Conservation (phyloP, 2,888 invertebrate species). For the Emmelina monodactyla region DNA sequence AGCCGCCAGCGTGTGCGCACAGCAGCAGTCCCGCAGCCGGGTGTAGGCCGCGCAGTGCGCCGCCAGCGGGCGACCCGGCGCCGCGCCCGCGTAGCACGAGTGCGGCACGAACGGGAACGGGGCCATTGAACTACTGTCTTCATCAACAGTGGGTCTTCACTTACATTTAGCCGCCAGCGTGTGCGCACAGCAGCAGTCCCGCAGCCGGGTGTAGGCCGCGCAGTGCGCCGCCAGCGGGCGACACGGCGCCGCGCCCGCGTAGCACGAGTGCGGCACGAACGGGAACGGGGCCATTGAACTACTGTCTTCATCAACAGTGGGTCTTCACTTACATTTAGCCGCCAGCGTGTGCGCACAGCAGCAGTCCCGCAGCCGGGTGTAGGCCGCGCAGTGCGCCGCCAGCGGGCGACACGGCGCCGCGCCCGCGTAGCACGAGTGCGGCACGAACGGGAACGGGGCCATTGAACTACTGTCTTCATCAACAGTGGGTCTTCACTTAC, state of each 20-base stretch:
- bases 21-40: slow-evolving; percentile 71
- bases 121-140: too few species aligned
- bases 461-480: too few species aligned
- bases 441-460: slow-evolving; percentile 72
- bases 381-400: slow-evolving; percentile 69
- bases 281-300: too few species aligned
- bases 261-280: slow-evolving; percentile 75
- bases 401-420: slow-evolving; percentile 65
- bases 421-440: slow-evolving; percentile 73
- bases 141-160: slow-evolving; percentile 22
- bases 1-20: slow-evolving; percentile 64
- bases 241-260: slow-evolving; percentile 67
- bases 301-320: too few species aligned
- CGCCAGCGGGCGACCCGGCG: slow-evolving; percentile 65
- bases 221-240: slow-evolving; percentile 68
- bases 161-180: slow-evolving; percentile 68
- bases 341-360: slow-evolving; percentile 70
- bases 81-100: slow-evolving; percentile 70
- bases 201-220: slow-evolving; percentile 66
- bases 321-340: slow-evolving; percentile 59
- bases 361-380: slow-evolving; percentile 69
- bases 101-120: slow-evolving; percentile 73
- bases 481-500: slow-evolving; percentile 48
- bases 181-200: slow-evolving; percentile 72
- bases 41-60: slow-evolving; percentile 70